These are phyloP conservation scores for Bembecia ichneumoniformis DNA, from an alignment of 2,888 invertebrate species.

Conservation along the genomic window DNA sequence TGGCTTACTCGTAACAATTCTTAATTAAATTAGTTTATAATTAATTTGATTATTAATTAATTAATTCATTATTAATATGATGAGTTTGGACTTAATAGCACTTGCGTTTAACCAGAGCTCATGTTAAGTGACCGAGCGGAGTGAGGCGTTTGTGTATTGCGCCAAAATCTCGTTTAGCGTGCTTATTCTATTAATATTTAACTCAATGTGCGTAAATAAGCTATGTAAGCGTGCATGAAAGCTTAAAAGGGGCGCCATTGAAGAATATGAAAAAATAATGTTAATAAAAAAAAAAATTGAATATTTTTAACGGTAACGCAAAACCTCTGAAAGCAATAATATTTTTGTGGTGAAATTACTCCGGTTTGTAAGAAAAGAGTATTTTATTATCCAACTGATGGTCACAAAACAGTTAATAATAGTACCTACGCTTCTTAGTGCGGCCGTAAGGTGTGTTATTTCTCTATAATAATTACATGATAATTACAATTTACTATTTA, in stretches of 20 bases:
- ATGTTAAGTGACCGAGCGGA: no score
- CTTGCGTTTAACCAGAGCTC: no score
- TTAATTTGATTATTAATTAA: no score
- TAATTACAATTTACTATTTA: no score
- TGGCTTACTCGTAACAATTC: no score
- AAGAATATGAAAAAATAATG: conserved; percentile 21
- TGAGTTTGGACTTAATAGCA: no score
- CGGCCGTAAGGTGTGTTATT: conserved; percentile 42
- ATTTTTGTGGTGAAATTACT: conserved; percentile 60
- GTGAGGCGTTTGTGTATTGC: no score
- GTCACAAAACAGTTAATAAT: conserved; percentile 42
- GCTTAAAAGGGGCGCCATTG: conserved; percentile 47
- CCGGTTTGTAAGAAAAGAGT: conserved; percentile 48
- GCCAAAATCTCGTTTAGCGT: no score
- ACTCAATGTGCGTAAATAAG: no score
- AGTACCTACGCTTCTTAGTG: conserved; percentile 51
- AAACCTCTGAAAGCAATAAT: conserved; percentile 66
- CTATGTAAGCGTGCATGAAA: conserved; percentile 65
- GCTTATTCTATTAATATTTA: no score
- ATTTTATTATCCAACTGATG: conserved; percentile 61
- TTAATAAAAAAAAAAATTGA: conserved; percentile 19
- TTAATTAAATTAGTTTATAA: no score
- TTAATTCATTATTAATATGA: no score
- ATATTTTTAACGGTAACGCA: conserved; percentile 58
- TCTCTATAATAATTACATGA: conserved; percentile 3